Base-by-base conservation (phyloP, 2,797 vertebrate genomes). In the Fistularia commersonii region DNA sequence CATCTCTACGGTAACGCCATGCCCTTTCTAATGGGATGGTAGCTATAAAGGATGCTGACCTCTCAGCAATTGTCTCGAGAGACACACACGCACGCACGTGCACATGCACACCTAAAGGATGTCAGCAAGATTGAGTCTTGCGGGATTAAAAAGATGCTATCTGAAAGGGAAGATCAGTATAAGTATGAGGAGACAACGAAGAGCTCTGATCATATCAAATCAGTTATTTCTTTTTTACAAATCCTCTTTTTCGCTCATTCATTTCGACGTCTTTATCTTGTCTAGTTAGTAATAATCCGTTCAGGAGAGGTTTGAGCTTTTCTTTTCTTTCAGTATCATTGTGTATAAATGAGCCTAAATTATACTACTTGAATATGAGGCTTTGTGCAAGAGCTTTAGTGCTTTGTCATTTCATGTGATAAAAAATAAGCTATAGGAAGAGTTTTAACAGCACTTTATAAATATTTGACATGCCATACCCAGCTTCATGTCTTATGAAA, bases 181-280 rank as follows among this genome's bases (percentile, higher is more conserved):
- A 88, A 82, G 72, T 75, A 83, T 80, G 73, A 77, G 59, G 64
- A 74, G 73, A 80, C 83, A 85, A 81, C 81, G 85, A 69, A 56
- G 70, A 59, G 81, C 82, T 77, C 72, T 81, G 72, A 79, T 80
- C 67, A 48, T 57, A 61, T 76, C 42, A 38, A 41, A 66, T 80
- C 56, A 23, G 69, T 41, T 14, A 15, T 72, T 64, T 64, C 60
- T 23, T 23, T 23, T 23, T 23, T 23, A 23, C 59, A 51, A 54
- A 66, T 39, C 37, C 42, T 11, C 41, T 53, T 42, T 42, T 46
- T 46, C 41, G 32, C 51, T 55, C 4, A 4, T 23, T 23, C 23
- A 23, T 23, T 23, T 23, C 2, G 23, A 23, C 4, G 23, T 23
- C 4, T 23, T 23, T 23, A 23, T 23, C 23, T 23, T 23, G 23